Conservation (phyloP, 2,113 vertebrate genomes). For the Bubo blakistoni region DNA sequence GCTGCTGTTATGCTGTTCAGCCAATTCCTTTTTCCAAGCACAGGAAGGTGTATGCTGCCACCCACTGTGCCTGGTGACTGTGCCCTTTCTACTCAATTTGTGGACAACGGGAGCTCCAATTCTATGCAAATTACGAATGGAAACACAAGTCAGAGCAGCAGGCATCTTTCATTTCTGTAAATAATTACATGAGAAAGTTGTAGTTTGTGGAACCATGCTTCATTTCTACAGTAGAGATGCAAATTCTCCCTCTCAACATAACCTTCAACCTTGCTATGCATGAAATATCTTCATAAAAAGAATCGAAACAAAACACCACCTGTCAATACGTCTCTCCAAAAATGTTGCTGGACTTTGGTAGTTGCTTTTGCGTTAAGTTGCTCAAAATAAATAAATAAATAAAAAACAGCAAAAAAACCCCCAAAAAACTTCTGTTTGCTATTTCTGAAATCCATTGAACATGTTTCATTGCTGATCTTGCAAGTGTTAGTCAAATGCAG, state of each 20-base stretch:
- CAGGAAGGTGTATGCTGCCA: not conserved
- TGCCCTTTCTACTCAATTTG: not conserved
- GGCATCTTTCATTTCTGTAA: not conserved
- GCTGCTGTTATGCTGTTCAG: not conserved
- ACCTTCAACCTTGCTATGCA: not conserved
- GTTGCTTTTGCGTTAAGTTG: not conserved
- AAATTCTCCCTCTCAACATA: not conserved
- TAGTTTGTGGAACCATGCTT: not conserved
- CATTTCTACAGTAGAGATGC: not conserved
- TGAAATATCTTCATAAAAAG: not conserved
- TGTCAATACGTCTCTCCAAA: not conserved
- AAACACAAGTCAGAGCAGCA: not conserved
- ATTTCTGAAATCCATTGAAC: not conserved
- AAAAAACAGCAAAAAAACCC: not conserved
- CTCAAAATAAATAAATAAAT: not conserved
- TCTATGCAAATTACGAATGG: not conserved
- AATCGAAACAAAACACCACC: not conserved
- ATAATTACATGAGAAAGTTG: not conserved
- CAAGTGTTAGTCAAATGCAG: not conserved
- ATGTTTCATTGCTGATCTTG: not conserved
- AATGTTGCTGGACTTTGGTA: not conserved
- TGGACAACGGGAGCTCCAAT: not conserved
- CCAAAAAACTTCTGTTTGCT: not conserved
- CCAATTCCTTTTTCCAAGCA: not conserved
- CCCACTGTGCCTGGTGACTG: too few relatives aligned